A percentile compares a stretch with the other conserved stretches of the same genome.
phyloP scores from a whole-genome alignment of 2,113 vertebrate genomes.

The Todiramphus saurophagus region DNA sequence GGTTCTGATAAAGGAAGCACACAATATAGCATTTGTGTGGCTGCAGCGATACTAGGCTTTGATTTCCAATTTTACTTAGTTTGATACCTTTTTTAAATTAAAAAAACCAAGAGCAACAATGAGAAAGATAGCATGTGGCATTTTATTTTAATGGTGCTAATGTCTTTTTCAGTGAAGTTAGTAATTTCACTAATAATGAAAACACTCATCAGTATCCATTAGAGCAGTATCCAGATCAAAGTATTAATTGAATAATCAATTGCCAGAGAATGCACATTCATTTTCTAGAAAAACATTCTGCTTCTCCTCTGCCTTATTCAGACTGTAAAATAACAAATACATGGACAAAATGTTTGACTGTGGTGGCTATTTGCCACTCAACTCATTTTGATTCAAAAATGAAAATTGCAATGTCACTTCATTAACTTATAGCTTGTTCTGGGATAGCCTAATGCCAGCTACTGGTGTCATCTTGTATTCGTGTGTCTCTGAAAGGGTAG shows the following conservation, averaged over 20 bases:
- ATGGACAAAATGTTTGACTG: neutral
- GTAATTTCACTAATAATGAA: neutral
- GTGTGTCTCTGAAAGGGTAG: neutral
- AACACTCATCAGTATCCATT: neutral
- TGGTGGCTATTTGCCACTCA: neutral
- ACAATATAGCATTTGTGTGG: constrained; percentile 10
- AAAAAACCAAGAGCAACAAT: neutral
- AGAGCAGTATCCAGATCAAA: neutral
- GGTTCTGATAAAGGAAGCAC: neutral
- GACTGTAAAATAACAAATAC: neutral
- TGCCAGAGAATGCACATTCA: neutral
- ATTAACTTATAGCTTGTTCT: neutral
- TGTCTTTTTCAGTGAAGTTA: neutral
- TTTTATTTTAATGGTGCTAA: neutral
- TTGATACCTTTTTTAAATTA: neutral
- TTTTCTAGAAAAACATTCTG: neutral
- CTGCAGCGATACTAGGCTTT: neutral
- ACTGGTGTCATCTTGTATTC: neutral
- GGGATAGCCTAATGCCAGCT: neutral
- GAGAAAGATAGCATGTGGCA: neutral
- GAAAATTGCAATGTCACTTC: neutral
- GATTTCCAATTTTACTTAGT: neutral
- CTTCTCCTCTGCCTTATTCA: neutral
- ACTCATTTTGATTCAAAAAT: neutral
- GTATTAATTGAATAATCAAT: neutral